Evolutionary conservation across 2,797 vertebrate genomes (phyloP).

Genomic region (Eleutherodactylus coqui): DNA sequence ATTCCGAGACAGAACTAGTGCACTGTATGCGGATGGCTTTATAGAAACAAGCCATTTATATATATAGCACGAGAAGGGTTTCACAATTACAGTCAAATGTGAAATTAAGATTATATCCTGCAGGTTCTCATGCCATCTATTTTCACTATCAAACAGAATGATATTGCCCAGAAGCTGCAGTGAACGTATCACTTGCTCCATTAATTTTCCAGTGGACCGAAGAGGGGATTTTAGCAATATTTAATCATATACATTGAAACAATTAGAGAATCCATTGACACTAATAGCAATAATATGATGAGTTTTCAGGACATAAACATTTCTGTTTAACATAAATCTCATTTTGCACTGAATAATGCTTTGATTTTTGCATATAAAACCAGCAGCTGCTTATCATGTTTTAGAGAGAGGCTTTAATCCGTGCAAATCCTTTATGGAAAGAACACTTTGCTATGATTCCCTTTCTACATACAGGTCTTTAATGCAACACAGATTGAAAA

Average conservation of each 20-base stretch:
- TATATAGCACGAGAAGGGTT: not conserved
- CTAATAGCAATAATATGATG: slow-evolving; percentile 8
- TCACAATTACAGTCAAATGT: not conserved
- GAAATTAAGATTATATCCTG: not conserved
- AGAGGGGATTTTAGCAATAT: slow-evolving; percentile 10
- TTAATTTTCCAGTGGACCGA: slow-evolving; percentile 32
- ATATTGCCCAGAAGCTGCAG: not conserved
- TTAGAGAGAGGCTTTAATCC: not conserved
- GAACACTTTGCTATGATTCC: not conserved
- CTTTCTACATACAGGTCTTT: not conserved
- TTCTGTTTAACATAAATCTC: not conserved
- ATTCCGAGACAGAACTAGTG: not conserved
- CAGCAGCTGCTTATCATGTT: not conserved
- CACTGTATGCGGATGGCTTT: not conserved
- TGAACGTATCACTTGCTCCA: slow-evolving; percentile 27
- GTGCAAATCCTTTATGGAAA: not conserved
- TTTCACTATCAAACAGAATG: not conserved
- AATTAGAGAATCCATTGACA: slow-evolving; percentile 20
- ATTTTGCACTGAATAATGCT: slow-evolving; percentile 5
- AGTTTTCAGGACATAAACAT: slow-evolving; percentile 19
- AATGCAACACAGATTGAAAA: not conserved
- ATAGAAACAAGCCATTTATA: not conserved
- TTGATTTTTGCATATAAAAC: not conserved
- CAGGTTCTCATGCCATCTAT: slow-evolving; percentile 1
- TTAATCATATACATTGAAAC: slow-evolving; percentile 22